A percentile compares a stretch with the other conserved stretches of the same genome.
Conservation (phyloP, 2,113 vertebrate species). For the Brachypodius melanocephalos region DNA sequence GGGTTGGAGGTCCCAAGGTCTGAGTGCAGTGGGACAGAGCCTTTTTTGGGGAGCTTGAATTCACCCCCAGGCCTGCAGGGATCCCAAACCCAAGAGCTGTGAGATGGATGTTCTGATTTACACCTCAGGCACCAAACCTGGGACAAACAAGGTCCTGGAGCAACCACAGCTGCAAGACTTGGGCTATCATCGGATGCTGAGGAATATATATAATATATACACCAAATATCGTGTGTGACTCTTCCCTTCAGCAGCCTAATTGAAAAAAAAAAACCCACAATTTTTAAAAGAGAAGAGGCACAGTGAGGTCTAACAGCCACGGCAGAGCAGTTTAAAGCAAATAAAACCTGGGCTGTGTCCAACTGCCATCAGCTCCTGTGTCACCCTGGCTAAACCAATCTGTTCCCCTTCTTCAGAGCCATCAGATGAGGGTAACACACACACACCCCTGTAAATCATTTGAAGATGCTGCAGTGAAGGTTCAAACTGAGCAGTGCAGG, state of each 20-base stretch:
- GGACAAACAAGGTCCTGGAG: background rate
- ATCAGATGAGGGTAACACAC: background rate
- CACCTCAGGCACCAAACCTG: background rate
- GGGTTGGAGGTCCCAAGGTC: background rate
- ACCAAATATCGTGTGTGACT: background rate
- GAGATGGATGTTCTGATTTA: background rate
- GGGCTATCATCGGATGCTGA: background rate
- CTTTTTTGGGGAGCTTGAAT: background rate
- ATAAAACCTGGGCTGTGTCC: background rate
- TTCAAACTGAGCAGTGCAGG: background rate
- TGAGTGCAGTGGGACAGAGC: no score
- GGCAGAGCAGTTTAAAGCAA: background rate
- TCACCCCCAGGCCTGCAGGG: background rate
- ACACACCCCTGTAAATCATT: background rate
- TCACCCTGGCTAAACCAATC: constrained; percentile 26
- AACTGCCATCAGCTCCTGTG: background rate
- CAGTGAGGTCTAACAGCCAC: background rate
- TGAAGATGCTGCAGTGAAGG: background rate
- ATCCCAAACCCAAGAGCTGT: background rate
- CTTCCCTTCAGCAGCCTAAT: background rate
- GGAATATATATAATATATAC: no score
- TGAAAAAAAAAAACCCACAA: background rate
- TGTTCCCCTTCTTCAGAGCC: background rate
- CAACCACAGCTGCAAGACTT: background rate
- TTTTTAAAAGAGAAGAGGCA: background rate